Percentiles rank a stretch among this genome's conserved stretches.
Evolutionary conservation across 2,797 vertebrate genomes (phyloP).

Genomic region (Manis javanica): DNA sequence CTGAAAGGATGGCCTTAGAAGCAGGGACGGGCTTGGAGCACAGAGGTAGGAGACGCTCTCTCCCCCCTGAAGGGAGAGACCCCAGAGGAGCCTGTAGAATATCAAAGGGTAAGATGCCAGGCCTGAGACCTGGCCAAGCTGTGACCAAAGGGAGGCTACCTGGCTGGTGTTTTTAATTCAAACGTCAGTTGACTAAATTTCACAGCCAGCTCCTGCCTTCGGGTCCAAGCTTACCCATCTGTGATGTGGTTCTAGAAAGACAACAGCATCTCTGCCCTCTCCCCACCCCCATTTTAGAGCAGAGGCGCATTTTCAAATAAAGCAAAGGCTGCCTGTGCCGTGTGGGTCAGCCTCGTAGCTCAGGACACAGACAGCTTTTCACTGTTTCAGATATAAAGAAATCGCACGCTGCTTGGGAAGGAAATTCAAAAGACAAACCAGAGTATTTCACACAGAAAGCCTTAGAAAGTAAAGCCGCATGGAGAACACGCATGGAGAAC

Average conservation of each 20-base stretch:
- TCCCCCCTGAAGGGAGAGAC: background rate
- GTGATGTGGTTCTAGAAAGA: conserved; percentile 20
- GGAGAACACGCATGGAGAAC: background rate
- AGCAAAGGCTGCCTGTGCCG: background rate
- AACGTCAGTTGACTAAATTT: background rate
- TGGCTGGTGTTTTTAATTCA: background rate
- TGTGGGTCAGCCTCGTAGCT: background rate
- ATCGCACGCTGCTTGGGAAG: background rate
- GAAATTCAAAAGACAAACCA: conserved; percentile 28
- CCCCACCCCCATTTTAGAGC: background rate
- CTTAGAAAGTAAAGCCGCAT: conserved; percentile 38
- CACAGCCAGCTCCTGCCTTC: conserved; percentile 24
- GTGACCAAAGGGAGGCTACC: background rate
- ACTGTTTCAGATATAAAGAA: background rate
- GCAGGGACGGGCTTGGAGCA: background rate
- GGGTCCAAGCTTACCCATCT: background rate
- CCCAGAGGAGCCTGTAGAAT: conserved; percentile 57
- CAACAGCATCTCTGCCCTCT: background rate
- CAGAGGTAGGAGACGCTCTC: background rate
- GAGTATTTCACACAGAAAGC: conserved; percentile 7
- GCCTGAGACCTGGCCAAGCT: background rate
- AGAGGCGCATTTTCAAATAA: background rate
- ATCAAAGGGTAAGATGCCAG: conserved; percentile 53
- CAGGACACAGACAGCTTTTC: background rate
- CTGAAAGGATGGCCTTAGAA: conserved; percentile 28